Percentiles rank a stretch among this genome's conserved stretches.
phyloP scores from a whole-genome alignment of 2,797 vertebrate species.

The Etheostoma perlongum region DNA sequence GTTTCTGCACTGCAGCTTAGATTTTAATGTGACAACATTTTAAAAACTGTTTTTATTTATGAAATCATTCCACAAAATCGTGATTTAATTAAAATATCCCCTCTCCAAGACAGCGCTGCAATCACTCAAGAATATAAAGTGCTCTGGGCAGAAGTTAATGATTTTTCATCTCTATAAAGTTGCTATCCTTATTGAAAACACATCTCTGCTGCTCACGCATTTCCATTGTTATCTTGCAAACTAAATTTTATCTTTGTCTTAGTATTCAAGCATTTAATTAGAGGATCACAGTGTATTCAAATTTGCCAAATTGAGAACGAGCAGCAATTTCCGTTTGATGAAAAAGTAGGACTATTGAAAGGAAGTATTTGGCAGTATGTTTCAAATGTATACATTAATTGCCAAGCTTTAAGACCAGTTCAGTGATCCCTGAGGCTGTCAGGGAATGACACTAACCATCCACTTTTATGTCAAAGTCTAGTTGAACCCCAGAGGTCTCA shows the following conservation, averaged over 20 bases:
- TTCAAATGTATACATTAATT: constrained; percentile 33
- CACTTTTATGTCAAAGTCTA: constrained; percentile 64
- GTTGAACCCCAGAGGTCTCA: constrained; percentile 77
- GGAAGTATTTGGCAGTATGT: constrained; percentile 4
- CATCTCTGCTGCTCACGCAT: constrained; percentile 44
- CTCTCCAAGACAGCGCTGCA: constrained; percentile 10
- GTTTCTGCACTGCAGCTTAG: constrained; percentile 8
- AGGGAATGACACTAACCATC: constrained; percentile 50
- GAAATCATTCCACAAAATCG: constrained; percentile 41
- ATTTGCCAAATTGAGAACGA: constrained; percentile 42
- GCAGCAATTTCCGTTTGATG: constrained; percentile 35
- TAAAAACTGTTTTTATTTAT: constrained; percentile 30
- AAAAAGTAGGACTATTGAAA: constrained; percentile 19
- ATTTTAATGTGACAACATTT: constrained; percentile 5
- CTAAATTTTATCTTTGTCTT: constrained; percentile 50
- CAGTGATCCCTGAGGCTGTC: constrained; percentile 49
- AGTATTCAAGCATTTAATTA: constrained; percentile 61
- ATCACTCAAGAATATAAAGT: constrained; percentile 37
- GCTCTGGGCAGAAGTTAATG: constrained; percentile 48
- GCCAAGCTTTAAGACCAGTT: constrained; percentile 28
- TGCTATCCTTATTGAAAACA: constrained; percentile 44
- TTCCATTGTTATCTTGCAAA: constrained; percentile 59
- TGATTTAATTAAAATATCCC: constrained; percentile 53
- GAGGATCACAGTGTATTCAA: constrained; percentile 35
- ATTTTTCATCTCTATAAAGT: constrained; percentile 46